Conservation (phyloP, 2,888 invertebrate genomes). For the Drosophila prolongata region DNA sequence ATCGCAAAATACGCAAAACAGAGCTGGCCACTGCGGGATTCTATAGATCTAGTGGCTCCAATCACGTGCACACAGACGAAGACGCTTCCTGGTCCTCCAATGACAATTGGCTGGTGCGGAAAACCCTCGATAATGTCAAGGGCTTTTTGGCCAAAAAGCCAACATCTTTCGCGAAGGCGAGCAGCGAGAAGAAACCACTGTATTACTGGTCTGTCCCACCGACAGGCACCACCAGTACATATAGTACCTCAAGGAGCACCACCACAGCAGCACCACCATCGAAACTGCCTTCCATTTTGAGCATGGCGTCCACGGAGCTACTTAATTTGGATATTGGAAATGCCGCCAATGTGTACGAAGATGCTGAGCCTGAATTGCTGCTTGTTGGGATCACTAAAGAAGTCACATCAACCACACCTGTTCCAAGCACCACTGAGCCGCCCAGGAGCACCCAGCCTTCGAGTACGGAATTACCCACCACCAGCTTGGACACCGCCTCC, state of each 20-base stretch:
- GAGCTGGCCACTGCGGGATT: constrained; percentile 7
- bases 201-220: constrained; percentile 5
- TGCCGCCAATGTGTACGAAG: not conserved
- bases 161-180: constrained; percentile 28
- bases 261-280: not conserved
- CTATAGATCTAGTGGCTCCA: not conserved
- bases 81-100: constrained; percentile 29
- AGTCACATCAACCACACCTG: constrained; percentile 8
- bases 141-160: constrained; percentile 22
- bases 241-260: not conserved
- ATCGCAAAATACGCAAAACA: constrained; percentile 63
- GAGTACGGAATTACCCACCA: constrained; percentile 7
- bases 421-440: not conserved
- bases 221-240: not conserved
- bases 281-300: not conserved
- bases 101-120: constrained; percentile 45
- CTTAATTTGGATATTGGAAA: not conserved
- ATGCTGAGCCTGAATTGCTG: constrained; percentile 1
- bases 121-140: constrained; percentile 28
- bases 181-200: constrained; percentile 19
- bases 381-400: constrained; percentile 6
- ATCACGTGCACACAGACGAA: not conserved
- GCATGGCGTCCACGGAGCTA: not conserved
- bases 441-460: not conserved
- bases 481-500: not conserved